Percentiles rank a stretch among this genome's conserved stretches.
Evolutionary conservation across 2,797 vertebrate species (phyloP).

Genomic region (Chiloscyllium punctatum): DNA sequence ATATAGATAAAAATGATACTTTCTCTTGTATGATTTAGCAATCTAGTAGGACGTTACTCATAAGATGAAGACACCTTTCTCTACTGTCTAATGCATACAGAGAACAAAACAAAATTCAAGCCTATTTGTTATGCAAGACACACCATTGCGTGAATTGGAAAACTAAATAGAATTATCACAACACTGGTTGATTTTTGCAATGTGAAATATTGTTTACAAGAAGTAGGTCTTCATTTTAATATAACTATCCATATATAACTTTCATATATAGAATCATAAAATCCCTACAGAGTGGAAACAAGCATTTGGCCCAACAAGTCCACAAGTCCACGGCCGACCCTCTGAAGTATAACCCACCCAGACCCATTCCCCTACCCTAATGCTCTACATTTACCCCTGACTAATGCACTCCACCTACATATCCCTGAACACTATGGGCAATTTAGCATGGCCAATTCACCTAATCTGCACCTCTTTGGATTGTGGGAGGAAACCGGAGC

Average conservation of each 20-base stretch:
- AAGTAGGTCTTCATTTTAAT: neutral
- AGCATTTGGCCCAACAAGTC: no score
- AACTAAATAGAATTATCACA: neutral
- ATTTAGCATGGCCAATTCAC: no score
- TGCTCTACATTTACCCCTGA: no score
- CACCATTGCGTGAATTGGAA: neutral
- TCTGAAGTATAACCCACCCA: no score
- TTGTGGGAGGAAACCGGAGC: no score
- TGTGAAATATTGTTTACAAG: neutral
- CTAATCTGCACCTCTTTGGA: no score
- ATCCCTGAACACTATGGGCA: no score
- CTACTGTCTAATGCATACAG: neutral
- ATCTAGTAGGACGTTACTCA: neutral
- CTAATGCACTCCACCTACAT: no score
- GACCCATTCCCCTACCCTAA: no score
- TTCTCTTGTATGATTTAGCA: neutral
- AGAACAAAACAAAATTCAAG: neutral
- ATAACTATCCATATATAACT: neutral
- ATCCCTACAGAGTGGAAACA: no score
- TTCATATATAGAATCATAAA: neutral
- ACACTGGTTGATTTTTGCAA: neutral
- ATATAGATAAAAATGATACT: neutral
- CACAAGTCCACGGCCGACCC: no score
- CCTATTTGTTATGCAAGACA: neutral
- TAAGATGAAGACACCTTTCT: neutral